Evolutionary conservation across 2,888 invertebrate genomes (phyloP), one percentile per base, ranked within the genome.

Genomic region (Acrobasis suavella): DNA sequence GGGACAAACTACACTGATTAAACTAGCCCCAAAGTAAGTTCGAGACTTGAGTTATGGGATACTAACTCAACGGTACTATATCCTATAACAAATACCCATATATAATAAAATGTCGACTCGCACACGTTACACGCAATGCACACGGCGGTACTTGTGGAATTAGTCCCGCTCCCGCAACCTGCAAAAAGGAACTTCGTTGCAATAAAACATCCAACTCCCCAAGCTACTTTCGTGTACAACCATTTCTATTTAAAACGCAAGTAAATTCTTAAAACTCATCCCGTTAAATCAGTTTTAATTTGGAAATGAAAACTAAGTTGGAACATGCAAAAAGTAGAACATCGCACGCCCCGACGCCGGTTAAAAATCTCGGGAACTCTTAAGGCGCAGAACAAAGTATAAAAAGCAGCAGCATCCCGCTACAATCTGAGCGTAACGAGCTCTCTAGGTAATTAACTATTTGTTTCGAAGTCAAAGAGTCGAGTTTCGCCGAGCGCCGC

Each of bases 401-500:
- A 71, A 72, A 70, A 69, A 71, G 70, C 72, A 76, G 17, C 10
- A n/a, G 22, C 42, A 82, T 80, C 80, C 77, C 67, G 76, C 80
- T 81, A 85, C 87, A 87, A 88, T 86, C 84, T 83, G 74, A 72
- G 82, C 78, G 82, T 89, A 89, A 89, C 87, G 87, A 88, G 84
- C 89, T 87, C 87, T 87, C 82, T 78, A 76, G 78, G 81, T 89
- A 89, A 90, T 90, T 90, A 89, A 86, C 89, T 88, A 87, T 90
- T 90, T 89, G 87, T 89, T 89, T 81, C 81, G 71, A 80, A 89
- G 85, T 89, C 87, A 88, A 86, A 89, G 86, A 86, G 82, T 84
- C 74, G 73, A 80, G 79, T 84, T 81, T 70, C 72, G 76, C 77
- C 75, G 70, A 75, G 77, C 74, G 73, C 70, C 70, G 72, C 12